Conservation (phyloP, 2,888 invertebrate genomes). For the Bombyx huttoni region DNA sequence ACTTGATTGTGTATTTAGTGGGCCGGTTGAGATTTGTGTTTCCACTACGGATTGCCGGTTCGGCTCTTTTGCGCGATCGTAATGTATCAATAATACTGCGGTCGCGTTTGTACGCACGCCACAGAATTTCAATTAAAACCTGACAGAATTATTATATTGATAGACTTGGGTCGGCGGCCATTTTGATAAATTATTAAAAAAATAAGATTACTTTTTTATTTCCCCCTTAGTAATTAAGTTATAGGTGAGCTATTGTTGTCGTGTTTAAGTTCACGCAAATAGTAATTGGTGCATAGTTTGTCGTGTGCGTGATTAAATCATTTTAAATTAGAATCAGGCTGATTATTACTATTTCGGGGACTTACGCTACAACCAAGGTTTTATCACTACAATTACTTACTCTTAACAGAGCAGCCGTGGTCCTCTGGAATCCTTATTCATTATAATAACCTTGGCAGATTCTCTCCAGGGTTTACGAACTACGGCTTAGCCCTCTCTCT, state of each 20-base stretch:
- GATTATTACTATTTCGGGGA: too few relatives aligned
- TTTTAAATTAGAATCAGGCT: too few relatives aligned
- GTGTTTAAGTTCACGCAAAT: too few relatives aligned
- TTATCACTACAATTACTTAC: too few relatives aligned
- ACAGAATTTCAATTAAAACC: constrained; percentile 66
- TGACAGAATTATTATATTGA: constrained; percentile 71
- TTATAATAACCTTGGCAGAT: too few relatives aligned
- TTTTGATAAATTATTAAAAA: constrained; percentile 55
- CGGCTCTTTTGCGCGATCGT: constrained; percentile 58
- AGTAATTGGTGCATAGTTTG: too few relatives aligned
- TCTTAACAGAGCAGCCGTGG: too few relatives aligned
- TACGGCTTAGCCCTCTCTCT: too few relatives aligned
- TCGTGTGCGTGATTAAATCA: too few relatives aligned
- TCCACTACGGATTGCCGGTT: constrained; percentile 65
- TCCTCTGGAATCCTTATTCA: too few relatives aligned
- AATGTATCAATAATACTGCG: constrained; percentile 68
- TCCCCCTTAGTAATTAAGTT: constrained; percentile 1
- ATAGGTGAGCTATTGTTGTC: constrained; percentile 2
- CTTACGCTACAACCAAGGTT: too few relatives aligned
- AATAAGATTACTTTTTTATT: constrained; percentile 18
- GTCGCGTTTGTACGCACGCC: constrained; percentile 35
- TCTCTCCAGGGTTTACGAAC: too few relatives aligned
- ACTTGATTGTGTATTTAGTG: constrained; percentile 64
- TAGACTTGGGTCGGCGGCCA: constrained; percentile 40
- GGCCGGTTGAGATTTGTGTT: constrained; percentile 65